phyloP scores from a whole-genome alignment of 2,888 invertebrate species.

The Ormyrus thymus region DNA sequence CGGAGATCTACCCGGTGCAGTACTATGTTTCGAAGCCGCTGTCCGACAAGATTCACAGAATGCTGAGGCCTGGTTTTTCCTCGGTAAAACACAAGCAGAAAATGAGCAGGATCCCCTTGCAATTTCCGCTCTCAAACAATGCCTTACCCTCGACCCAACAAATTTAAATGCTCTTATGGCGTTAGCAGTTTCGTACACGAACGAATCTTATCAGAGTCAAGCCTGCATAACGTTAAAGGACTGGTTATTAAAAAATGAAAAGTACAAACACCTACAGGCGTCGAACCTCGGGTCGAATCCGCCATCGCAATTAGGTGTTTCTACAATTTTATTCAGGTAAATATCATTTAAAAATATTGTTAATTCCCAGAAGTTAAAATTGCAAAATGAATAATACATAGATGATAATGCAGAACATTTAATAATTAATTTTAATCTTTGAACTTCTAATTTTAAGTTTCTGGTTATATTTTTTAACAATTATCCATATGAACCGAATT shows the following conservation, averaged over 20 bases:
- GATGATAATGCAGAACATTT: too few species aligned
- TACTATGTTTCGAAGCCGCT: conserved; percentile 96
- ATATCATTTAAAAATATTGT: conserved; percentile 56
- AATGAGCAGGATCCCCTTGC: conserved; percentile 97
- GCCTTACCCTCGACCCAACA: conserved; percentile 85
- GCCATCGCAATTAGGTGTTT: conserved; percentile 69
- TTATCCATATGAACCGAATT: background rate
- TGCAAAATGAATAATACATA: background rate
- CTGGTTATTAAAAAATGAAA: conserved; percentile 88
- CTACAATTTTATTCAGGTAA: conserved; percentile 71
- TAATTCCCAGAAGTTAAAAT: background rate
- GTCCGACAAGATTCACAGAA: conserved; percentile 88
- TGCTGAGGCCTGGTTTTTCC: conserved; percentile 88
- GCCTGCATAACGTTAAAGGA: conserved; percentile 88
- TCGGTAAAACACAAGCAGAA: conserved; percentile 96
- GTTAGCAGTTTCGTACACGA: conserved; percentile 95
- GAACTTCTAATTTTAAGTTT: too few species aligned
- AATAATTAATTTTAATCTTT: too few species aligned
- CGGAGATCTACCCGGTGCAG: conserved; percentile 96
- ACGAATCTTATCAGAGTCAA: conserved; percentile 94
- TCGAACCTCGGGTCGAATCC: conserved; percentile 74
- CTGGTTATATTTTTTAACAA: too few species aligned
- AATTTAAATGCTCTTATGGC: conserved; percentile 92
- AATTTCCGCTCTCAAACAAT: conserved; percentile 92
- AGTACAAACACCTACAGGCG: conserved; percentile 85